Percentiles rank a stretch among this genome's conserved stretches.
Conservation (phyloP, 2,797 vertebrate species). For the Delichon dasypus region DNA sequence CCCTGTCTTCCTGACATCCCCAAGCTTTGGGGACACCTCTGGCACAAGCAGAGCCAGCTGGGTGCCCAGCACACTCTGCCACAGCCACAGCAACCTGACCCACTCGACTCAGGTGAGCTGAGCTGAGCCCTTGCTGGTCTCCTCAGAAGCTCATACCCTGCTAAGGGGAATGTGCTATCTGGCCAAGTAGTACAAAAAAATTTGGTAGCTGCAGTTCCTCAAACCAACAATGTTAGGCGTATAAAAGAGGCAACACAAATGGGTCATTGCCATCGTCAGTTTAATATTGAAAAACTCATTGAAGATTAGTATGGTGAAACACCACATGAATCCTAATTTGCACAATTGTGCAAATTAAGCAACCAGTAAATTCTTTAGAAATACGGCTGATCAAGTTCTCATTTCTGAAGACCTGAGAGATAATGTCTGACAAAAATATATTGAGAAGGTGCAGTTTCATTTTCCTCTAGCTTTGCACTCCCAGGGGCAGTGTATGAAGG, state of each 20-base stretch:
- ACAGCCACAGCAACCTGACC: neutral
- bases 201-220: neutral
- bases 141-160: neutral
- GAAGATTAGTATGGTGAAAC: neutral
- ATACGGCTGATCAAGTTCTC: neutral
- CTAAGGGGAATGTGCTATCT: neutral
- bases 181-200: neutral
- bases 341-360: neutral
- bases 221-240: accelerated
- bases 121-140: neutral
- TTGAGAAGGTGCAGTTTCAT: neutral
- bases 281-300: neutral
- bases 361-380: neutral
- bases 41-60: neutral
- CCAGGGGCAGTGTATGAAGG: neutral
- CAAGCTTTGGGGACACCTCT: neutral
- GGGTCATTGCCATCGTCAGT: neutral
- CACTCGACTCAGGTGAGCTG: neutral
- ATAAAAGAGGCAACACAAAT: neutral
- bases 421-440: neutral
- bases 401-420: neutral
- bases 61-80: neutral
- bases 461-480: neutral
- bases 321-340: neutral
- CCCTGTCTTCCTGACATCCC: neutral